Evolutionary conservation across 2,888 invertebrate genomes (phyloP), one percentile per base, ranked within the genome.

Genomic region (Hypomecis punctinalis): DNA sequence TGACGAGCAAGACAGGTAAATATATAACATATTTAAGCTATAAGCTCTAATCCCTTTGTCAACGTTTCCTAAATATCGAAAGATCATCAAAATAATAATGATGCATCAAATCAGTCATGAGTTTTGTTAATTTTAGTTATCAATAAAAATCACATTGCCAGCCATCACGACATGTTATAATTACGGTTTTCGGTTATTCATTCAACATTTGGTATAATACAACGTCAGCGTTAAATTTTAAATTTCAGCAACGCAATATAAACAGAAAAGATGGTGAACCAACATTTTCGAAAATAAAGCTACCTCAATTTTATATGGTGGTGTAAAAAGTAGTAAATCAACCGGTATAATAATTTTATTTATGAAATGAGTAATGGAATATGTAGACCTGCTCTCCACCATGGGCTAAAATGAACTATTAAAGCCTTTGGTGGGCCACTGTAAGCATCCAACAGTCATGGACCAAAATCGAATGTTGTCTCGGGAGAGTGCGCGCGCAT

Each of bases 391-490:
- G 75, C 78, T 77, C 79, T 79, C 78, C 79, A 82, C 79, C 81
- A 81, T 83, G 83, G 84, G 77, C 84, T 85, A 88, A 86, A 88
- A 90, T 89, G 88, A 91, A 91, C 91, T 92, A 92, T 91, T 90
- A 91, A 91, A 90, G 88, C 84, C 83, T 85, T 86, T 83, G 84
- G 87, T 86, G 84, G 87, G 85, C 90, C 84, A 89, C 88, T 84
- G 89, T 86, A 85, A 91, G 91, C 91, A 89, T 91, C 91, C 90
- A 88, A 89, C 90, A 90, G 91, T 89, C 90, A 91, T 92, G 93
- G 91, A 93, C 93, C 93, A 93, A 93, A 93, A 93, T 93, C 93
- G 93, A 93, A 93, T 92, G 88, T 89, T 83, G 91, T 89, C 87
- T 89, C 85, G 83, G 85, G 81, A 82, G 83, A 76, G 75, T 90